Evolutionary conservation across 2,113 vertebrate genomes (phyloP).

Genomic region (Nothoprocta pentlandii): DNA sequence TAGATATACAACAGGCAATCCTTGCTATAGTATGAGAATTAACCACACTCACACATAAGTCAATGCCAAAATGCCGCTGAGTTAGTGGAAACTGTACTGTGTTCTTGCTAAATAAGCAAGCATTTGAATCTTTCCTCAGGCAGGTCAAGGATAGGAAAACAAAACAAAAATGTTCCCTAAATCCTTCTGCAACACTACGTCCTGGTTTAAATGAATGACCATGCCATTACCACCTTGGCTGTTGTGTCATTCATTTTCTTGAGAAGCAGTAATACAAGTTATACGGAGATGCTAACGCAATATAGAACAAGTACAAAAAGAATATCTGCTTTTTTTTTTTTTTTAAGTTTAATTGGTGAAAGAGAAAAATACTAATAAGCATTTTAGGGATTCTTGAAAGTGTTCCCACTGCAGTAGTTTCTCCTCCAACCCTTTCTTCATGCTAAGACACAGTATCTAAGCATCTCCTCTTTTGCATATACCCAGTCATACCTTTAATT

Average conservation of each 20-base stretch:
- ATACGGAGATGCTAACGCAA: neutral
- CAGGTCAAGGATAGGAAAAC: neutral
- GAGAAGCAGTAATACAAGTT: neutral
- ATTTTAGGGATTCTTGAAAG: neutral
- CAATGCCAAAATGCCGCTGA: neutral
- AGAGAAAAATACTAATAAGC: neutral
- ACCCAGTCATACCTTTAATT: conserved; percentile 34
- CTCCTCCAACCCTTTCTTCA: neutral
- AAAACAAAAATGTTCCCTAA: neutral
- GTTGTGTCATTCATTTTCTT: neutral
- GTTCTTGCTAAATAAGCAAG: neutral
- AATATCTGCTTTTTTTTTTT: neutral
- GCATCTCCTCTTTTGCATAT: neutral
- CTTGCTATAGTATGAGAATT: neutral
- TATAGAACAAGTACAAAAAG: accelerated
- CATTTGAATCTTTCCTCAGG: neutral
- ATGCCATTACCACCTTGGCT: neutral
- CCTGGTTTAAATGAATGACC: neutral
- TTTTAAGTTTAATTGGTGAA: neutral
- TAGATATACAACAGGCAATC: neutral
- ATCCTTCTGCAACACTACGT: neutral
- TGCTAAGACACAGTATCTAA: neutral
- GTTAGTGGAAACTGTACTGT: neutral
- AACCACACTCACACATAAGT: neutral
- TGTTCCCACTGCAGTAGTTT: neutral